phyloP scores from a whole-genome alignment of 2,113 vertebrate genomes.

The Malurus melanocephalus region DNA sequence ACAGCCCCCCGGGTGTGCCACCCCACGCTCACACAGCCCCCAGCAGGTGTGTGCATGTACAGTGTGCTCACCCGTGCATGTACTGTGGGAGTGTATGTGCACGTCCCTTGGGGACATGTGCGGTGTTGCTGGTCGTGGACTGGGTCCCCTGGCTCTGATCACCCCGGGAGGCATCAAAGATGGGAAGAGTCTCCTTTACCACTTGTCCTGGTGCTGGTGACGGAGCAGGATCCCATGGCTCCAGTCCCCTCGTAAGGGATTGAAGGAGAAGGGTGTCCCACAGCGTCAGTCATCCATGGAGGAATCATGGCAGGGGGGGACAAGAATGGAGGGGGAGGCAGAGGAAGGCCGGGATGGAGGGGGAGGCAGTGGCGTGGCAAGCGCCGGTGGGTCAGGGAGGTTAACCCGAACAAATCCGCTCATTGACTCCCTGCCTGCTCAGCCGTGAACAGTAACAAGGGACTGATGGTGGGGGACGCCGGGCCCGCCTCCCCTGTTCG shows the following conservation, averaged over 20 bases:
- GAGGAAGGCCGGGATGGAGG: neutral
- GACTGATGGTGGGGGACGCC: fast-evolving
- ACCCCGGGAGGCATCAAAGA: fast-evolving
- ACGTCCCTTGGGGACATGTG: fast-evolving
- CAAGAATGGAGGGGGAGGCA: neutral
- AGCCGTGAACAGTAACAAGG: conserved; percentile 7
- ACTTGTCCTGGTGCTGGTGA: neutral
- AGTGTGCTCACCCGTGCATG: fast-evolving
- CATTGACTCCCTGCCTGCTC: conserved; percentile 39
- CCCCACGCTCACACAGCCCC: neutral
- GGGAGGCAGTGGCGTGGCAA: neutral
- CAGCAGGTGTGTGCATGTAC: fast-evolving
- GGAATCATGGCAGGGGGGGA: fast-evolving
- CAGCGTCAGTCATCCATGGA: neutral
- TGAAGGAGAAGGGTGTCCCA: neutral
- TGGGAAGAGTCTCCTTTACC: neutral
- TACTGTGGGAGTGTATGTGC: fast-evolving
- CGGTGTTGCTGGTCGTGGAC: neutral
- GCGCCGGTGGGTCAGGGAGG: neutral
- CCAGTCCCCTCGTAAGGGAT: neutral
- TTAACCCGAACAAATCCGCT: conserved; percentile 42
- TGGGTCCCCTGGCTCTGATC: fast-evolving
- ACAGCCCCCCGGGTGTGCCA: neutral
- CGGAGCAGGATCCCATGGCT: neutral
- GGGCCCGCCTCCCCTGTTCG: fast-evolving